A percentile compares a stretch with the other conserved stretches of the same genome.
phyloP scores from a whole-genome alignment of 2,797 vertebrate species.

The Urocyon cinereoargenteus region DNA sequence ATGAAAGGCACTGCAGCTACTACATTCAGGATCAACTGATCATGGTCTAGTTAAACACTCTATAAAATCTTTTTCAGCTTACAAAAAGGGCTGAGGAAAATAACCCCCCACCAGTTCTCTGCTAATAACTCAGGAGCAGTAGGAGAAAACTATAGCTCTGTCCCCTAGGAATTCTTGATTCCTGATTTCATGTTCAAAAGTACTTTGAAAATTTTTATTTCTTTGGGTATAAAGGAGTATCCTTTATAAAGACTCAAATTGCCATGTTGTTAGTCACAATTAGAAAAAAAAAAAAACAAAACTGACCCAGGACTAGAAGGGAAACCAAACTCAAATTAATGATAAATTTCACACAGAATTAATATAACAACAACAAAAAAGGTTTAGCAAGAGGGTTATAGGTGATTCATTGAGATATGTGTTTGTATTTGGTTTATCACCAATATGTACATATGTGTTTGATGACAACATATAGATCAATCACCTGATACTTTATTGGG shows the following conservation, averaged over 20 bases:
- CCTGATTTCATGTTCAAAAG: conserved; percentile 13
- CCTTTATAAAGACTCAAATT: conserved; percentile 38
- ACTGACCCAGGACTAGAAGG: not conserved
- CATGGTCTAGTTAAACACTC: conserved; percentile 76
- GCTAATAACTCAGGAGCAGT: conserved; percentile 80
- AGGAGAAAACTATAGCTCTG: conserved; percentile 68
- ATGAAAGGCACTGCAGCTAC: conserved; percentile 66
- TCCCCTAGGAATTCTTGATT: conserved; percentile 79
- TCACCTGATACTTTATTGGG: not conserved
- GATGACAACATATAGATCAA: not conserved
- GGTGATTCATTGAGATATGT: not conserved
- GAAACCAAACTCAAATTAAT: conserved; percentile 34
- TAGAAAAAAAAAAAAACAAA: conserved; percentile 25
- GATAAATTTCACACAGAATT: conserved; percentile 35
- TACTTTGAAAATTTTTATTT: conserved; percentile 8
- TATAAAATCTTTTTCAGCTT: conserved; percentile 59
- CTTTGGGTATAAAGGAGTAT: conserved; percentile 6
- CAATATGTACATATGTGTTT: not conserved
- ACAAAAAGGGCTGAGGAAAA: conserved; percentile 75
- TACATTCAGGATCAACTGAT: conserved; percentile 76
- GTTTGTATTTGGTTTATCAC: not conserved
- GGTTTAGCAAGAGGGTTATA: not conserved
- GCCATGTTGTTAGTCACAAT: not conserved
- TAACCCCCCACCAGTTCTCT: conserved; percentile 73
- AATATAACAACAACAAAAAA: not conserved